Base-by-base conservation (phyloP, 2,797 vertebrate species). In the Bradypus variegatus region DNA sequence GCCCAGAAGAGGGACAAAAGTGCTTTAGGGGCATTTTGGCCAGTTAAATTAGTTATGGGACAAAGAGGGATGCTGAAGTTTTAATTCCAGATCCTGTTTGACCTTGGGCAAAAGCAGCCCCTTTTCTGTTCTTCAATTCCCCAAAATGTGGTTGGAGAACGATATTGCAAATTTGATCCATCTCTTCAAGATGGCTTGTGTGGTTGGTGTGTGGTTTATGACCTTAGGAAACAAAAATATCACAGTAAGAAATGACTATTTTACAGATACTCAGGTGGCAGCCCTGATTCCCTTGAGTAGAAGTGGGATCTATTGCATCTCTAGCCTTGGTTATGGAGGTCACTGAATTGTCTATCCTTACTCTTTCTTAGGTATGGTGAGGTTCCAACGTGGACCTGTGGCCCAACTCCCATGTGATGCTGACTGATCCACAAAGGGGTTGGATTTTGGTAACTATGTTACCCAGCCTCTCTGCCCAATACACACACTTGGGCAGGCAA, bases 31-130 rank as follows among this genome's bases (percentile, higher is more conserved):
- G 70, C 48, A 82, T n/a, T 93, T 89, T 95, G 78, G 75, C 79
- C 84, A 93, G 79, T 72, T 72, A 90, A 86, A 95, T 69, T 85
- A 90, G 95, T 91, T 93, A 90, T 10, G 38, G 75, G 62, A 94
- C 81, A 82, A 91, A 89, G 78, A 41, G 55, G 21, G 55, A 58
- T 31, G 55, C 53, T 33, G 15, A 62, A 65, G 65, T 93, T 95
- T 94, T 64, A 53, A 95, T 95, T 96, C 91, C 76, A 93, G 89
- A 86, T 55, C 69, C 62, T 83, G 36, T 83, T 53, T 95, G 94
- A 96, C 91, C 92, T 95, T 94, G 70, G 77, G 58, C 53, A 88
- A 95, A 72, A 83, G 0, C 80, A 88, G 82, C 96, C 92, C 38
- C 79, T 84, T 94, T 67, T 75, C 70, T 65, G 14, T 86, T 33